phyloP scores from a whole-genome alignment of 2,113 vertebrate species.

The Clarias macrocephalus region DNA sequence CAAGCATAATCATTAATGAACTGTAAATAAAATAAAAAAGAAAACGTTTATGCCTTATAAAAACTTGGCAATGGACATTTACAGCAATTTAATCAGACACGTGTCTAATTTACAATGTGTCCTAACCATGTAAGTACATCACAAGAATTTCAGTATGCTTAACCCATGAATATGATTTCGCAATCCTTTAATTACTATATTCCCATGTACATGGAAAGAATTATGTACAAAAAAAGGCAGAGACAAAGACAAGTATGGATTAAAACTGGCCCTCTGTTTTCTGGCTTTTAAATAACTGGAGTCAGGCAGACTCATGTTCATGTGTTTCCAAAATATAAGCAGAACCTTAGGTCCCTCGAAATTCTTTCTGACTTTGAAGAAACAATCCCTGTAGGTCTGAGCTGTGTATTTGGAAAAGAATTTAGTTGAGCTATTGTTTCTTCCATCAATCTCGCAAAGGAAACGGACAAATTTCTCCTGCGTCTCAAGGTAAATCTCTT shows the following conservation, averaged over 20 bases:
- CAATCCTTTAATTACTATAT: conserved; percentile 53
- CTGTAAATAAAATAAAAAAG: conserved; percentile 45
- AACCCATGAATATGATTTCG: conserved; percentile 63
- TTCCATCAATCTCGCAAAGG: conserved; percentile 16
- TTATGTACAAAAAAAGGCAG: conserved; percentile 68
- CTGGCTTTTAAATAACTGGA: conserved; percentile 43
- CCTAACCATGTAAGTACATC: conserved; percentile 44
- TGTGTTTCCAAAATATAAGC: conserved; percentile 67
- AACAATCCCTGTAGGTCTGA: conserved; percentile 65
- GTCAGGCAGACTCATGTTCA: conserved; percentile 37
- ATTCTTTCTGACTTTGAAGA: conserved; percentile 58
- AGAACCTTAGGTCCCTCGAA: conserved; percentile 59
- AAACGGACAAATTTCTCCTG: conserved; percentile 17
- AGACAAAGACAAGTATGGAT: conserved; percentile 60
- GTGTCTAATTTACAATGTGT: conserved; percentile 51
- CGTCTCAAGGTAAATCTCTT: conserved; percentile 29
- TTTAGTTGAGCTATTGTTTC: conserved; percentile 53
- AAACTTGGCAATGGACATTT: conserved; percentile 55
- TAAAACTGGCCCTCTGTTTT: conserved; percentile 61
- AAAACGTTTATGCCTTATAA: conserved; percentile 30
- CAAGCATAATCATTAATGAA: conserved; percentile 47
- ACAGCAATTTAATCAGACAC: conserved; percentile 49
- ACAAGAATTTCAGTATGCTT: conserved; percentile 62
- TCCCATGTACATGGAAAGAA: conserved; percentile 71
- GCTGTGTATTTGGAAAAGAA: conserved; percentile 60